phyloP scores from a whole-genome alignment of 2,797 vertebrate genomes.

The Australoheros facetus region DNA sequence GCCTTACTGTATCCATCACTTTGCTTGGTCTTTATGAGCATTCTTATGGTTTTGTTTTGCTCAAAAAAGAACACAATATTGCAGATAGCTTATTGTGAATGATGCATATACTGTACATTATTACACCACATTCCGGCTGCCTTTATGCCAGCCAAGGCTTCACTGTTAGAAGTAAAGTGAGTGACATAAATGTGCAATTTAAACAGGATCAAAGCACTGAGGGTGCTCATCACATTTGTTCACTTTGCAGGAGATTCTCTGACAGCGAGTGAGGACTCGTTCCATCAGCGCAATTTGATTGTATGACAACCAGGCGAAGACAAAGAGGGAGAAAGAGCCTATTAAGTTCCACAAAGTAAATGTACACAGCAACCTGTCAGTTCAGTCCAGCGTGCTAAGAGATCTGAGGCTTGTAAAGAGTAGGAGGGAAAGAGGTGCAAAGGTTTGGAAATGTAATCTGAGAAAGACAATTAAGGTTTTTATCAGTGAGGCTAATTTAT shows the following conservation, averaged over 20 bases:
- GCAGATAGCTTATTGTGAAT: constrained; percentile 10
- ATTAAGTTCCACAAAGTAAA: constrained; percentile 52
- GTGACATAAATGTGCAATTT: constrained; percentile 35
- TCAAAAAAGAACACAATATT: constrained; percentile 32
- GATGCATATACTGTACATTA: neutral
- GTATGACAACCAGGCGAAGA: constrained; percentile 56
- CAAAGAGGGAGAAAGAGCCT: constrained; percentile 41
- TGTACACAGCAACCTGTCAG: constrained; percentile 70
- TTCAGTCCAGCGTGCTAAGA: constrained; percentile 56
- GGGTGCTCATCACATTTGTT: constrained; percentile 59
- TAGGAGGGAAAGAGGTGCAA: constrained; percentile 64
- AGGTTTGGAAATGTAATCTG: constrained; percentile 84
- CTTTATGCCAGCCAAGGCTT: constrained; percentile 2
- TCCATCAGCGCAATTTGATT: constrained; percentile 41
- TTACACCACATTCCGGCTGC: neutral
- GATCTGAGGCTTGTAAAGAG: constrained; percentile 20
- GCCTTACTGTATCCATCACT: constrained; percentile 71
- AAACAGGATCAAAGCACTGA: constrained; percentile 41
- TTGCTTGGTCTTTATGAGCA: constrained; percentile 57
- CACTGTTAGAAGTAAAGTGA: constrained; percentile 18
- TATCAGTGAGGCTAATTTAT: constrained; percentile 76
- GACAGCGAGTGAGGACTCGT: constrained; percentile 61
- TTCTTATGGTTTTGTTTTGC: constrained; percentile 52
- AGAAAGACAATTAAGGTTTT: constrained; percentile 84
- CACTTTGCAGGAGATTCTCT: constrained; percentile 35